These are phyloP conservation scores for Caenorhabditis sinica DNA, from an alignment of 2,888 invertebrate species.

Conservation along the genomic window DNA sequence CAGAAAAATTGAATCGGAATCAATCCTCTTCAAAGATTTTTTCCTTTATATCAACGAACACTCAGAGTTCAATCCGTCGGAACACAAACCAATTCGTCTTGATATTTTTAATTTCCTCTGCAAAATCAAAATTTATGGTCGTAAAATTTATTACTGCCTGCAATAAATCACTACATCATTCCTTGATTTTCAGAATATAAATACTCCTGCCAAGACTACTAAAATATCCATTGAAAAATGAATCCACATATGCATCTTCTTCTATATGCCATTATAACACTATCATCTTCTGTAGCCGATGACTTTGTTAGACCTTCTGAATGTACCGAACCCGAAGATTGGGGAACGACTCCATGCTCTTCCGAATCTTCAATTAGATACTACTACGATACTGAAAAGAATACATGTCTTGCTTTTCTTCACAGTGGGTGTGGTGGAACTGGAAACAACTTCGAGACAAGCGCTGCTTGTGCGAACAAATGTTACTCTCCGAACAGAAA, in stretches of 20 bases:
- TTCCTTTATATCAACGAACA: background rate
- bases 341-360: background rate
- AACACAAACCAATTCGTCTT: background rate
- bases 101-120: background rate
- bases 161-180: background rate
- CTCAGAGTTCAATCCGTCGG: background rate
- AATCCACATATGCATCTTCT: background rate
- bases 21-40: no score
- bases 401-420: constrained; percentile 63
- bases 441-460: constrained; percentile 75
- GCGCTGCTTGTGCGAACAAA: background rate
- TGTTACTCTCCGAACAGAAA: background rate
- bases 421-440: constrained; percentile 74
- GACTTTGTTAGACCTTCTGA: background rate
- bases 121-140: background rate
- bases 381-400: constrained; percentile 36
- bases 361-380: background rate
- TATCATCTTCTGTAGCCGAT: background rate
- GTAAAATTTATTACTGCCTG: background rate
- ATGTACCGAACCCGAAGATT: background rate
- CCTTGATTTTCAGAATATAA: background rate
- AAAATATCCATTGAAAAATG: background rate
- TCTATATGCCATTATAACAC: background rate
- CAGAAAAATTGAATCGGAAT: no score
- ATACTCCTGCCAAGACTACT: background rate